A percentile compares a stretch with the other conserved stretches of the same genome.
Evolutionary conservation across 2,113 vertebrate genomes (phyloP).

Genomic region (Formicarius rufipectus): DNA sequence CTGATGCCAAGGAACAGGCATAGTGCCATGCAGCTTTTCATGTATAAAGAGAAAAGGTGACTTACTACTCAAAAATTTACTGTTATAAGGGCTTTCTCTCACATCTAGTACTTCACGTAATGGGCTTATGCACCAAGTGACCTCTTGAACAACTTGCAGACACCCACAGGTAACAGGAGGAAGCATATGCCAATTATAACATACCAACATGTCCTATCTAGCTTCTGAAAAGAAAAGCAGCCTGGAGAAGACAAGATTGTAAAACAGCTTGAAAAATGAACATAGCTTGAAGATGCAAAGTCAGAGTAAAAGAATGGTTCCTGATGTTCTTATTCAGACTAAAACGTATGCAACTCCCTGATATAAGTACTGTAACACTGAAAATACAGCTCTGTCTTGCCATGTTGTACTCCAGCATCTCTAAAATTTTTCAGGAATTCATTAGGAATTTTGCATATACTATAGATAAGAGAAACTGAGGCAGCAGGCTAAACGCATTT

Average conservation of each 20-base stretch:
- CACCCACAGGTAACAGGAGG: rapidly evolving
- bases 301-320: not conserved
- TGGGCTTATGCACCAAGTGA: not conserved
- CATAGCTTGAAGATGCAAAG: not conserved
- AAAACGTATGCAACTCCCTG: not conserved
- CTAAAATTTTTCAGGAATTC: not conserved
- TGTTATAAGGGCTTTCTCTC: not conserved
- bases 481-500: not conserved
- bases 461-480: not conserved
- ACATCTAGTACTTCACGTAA: not conserved
- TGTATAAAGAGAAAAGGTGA: not conserved
- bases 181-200: rapidly evolving
- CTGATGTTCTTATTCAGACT: not conserved
- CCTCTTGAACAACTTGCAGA: not conserved
- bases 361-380: not conserved
- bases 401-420: not conserved
- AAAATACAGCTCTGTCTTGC: not conserved
- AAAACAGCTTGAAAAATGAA: not conserved
- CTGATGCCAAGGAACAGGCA: not conserved
- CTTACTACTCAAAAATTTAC: not conserved
- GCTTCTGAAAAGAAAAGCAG: not conserved
- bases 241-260: not conserved
- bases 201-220: not conserved
- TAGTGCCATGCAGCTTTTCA: rapidly evolving
- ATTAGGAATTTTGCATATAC: not conserved